phyloP scores from a whole-genome alignment of 2,113 vertebrate species.

The Macaca fascicularis region DNA sequence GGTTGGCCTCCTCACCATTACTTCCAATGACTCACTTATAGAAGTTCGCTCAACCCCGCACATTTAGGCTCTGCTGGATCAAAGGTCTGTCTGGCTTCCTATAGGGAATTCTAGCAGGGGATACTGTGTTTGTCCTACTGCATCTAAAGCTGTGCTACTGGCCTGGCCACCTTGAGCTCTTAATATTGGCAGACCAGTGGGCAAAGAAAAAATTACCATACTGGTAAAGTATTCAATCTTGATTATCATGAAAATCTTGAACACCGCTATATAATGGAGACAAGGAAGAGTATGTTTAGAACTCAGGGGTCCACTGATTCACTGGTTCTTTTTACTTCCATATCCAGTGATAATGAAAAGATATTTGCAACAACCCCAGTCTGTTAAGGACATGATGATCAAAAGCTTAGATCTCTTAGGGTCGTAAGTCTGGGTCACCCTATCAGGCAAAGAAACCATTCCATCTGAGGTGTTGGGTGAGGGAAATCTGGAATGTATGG shows the following conservation, averaged over 20 bases:
- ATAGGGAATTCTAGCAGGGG: background rate
- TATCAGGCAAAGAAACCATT: background rate
- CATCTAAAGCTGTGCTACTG: background rate
- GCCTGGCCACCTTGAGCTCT: background rate
- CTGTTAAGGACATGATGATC: background rate
- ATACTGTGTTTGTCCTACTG: background rate
- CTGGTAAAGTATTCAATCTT: background rate
- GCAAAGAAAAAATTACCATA: background rate
- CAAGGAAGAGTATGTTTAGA: background rate
- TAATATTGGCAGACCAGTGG: background rate
- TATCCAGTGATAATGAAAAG: background rate
- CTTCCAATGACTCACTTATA: background rate
- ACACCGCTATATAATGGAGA: background rate
- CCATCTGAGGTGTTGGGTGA: background rate
- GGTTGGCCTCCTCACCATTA: background rate
- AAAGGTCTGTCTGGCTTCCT: background rate
- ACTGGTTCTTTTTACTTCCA: background rate
- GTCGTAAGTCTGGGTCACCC: background rate
- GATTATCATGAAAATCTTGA: background rate
- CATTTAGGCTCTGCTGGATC: background rate
- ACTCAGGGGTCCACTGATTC: background rate
- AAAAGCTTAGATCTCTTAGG: background rate
- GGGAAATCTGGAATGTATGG: background rate
- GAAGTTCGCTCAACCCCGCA: background rate
- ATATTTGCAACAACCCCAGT: background rate